Conservation (phyloP, 2,888 invertebrate genomes). For the Leptogaster cylindrica region DNA sequence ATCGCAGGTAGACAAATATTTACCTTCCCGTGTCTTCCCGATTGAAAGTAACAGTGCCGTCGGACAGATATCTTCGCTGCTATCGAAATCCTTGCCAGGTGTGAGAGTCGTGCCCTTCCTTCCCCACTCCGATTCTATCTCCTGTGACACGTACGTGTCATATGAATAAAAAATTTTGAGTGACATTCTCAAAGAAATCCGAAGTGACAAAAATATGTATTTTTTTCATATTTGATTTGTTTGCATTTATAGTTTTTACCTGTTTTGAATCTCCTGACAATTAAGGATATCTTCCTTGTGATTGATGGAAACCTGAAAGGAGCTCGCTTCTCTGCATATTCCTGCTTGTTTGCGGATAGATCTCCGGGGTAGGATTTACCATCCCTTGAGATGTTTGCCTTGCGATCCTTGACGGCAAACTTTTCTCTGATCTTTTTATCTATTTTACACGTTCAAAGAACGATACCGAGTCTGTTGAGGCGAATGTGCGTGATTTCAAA, state of each 20-base stretch:
- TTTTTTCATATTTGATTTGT: conserved; percentile 32
- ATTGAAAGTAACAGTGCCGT: too few relatives aligned
- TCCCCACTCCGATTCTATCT: conserved; percentile 1
- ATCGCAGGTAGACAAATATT: conserved; percentile 50
- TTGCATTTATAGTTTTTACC: conserved; percentile 42
- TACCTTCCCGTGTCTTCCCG: conserved; percentile 46
- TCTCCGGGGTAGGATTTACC: not conserved
- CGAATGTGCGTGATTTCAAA: conserved; percentile 43
- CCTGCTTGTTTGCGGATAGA: not conserved
- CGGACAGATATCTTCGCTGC: not conserved
- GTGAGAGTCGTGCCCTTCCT: conserved; percentile 7
- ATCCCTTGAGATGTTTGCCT: not conserved
- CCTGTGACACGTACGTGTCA: conserved; percentile 40
- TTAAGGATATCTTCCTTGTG: conserved; percentile 45
- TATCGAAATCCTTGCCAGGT: conserved; percentile 29
- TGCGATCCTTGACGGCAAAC: not conserved
- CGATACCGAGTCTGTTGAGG: not conserved
- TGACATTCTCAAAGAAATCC: conserved; percentile 44
- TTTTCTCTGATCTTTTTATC: not conserved
- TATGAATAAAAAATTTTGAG: conserved; percentile 45
- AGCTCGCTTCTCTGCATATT: not conserved
- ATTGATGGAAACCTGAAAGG: conserved; percentile 39
- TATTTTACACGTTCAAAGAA: too few relatives aligned
- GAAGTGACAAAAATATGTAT: conserved; percentile 42
- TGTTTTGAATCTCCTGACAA: conserved; percentile 46